Base-by-base conservation (phyloP, 2,888 invertebrate genomes). In the Adelphocoris suturalis region DNA sequence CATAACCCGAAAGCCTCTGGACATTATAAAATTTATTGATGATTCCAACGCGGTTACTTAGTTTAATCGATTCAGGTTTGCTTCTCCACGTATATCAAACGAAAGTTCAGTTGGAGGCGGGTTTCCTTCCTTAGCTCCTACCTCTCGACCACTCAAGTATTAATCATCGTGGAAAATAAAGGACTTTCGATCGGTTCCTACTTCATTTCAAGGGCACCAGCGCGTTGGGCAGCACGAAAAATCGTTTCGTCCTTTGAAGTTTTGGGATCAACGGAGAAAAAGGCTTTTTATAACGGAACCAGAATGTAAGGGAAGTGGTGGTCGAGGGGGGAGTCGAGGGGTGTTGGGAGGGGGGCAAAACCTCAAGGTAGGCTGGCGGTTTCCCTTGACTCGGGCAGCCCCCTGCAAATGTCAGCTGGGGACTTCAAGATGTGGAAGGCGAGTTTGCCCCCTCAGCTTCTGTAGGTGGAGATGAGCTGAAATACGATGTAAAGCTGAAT, bases 351-450 rank as follows among this genome's bases (percentile, higher is more conserved):
- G 68, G 61, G 68, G 68, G 9, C 12, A 68, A 68, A 68, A 68
- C 68, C 68, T 68, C 68, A 68, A 68, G 68, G 68, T 68, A 68
- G 57, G 68, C 68, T 68, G 68, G 68, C 68, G 68, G 68, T 68
- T 68, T 68, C 68, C 68, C 68, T 68, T 68, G 68, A 68, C 68
- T 68, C 27, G 68, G 23, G 23, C 68, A 68, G 68, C 68, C 68
- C 68, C 11, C 11, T 19, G 68, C 68, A 68, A 68, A 68, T 68
- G 68, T 68, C 68, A 68, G 68, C 68, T 68, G 68, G 27, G 23
- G 68, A 68, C 68, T 68, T 68, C 23, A 23, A 68, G 68, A 27
- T 13, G 68, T 19, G 27, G 68, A n/a, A 57, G 57, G 57, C n/a
- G 16, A 57, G n/a, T n/a, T 19, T n/a, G 19, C 61, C n/a, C 19